These are phyloP conservation scores for Cylloceria caligata DNA, from an alignment of 2,888 invertebrate genomes.

Conservation along the genomic window DNA sequence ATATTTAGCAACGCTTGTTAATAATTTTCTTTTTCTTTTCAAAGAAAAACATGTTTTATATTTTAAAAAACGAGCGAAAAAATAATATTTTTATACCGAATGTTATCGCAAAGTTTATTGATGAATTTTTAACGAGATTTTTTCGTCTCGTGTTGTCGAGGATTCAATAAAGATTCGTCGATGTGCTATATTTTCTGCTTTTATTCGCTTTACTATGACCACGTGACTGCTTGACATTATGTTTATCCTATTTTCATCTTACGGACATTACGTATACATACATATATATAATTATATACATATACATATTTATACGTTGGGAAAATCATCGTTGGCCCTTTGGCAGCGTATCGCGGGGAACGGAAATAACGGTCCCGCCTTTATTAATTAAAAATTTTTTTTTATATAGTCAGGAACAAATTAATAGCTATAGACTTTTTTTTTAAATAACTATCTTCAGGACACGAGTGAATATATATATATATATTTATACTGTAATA, in stretches of 20 bases:
- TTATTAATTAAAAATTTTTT: constrained; percentile 53
- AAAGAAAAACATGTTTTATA: constrained; percentile 1
- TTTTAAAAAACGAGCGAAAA: background rate
- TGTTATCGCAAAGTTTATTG: background rate
- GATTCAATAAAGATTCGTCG: constrained; percentile 77
- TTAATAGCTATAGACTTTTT: constrained; percentile 72
- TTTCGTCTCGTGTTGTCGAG: constrained; percentile 52
- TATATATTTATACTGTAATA: too few relatives aligned
- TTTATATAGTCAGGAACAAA: constrained; percentile 75
- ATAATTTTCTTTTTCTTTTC: background rate
- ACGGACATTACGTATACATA: constrained; percentile 68
- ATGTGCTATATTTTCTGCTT: constrained; percentile 73
- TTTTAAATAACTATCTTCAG: constrained; percentile 68
- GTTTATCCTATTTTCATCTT: constrained; percentile 71
- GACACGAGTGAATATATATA: constrained; percentile 66
- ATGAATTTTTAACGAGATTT: background rate
- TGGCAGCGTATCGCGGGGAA: constrained; percentile 76
- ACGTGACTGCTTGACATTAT: constrained; percentile 76
- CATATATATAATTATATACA: constrained; percentile 66
- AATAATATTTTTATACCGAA: constrained; percentile 73
- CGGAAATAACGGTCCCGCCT: constrained; percentile 42
- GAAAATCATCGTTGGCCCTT: constrained; percentile 77
- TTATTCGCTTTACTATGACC: constrained; percentile 76
- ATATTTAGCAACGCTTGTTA: constrained; percentile 24
- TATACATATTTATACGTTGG: constrained; percentile 63